Evolutionary conservation across 2,113 vertebrate genomes (phyloP).

Genomic region (Pipra filicauda): DNA sequence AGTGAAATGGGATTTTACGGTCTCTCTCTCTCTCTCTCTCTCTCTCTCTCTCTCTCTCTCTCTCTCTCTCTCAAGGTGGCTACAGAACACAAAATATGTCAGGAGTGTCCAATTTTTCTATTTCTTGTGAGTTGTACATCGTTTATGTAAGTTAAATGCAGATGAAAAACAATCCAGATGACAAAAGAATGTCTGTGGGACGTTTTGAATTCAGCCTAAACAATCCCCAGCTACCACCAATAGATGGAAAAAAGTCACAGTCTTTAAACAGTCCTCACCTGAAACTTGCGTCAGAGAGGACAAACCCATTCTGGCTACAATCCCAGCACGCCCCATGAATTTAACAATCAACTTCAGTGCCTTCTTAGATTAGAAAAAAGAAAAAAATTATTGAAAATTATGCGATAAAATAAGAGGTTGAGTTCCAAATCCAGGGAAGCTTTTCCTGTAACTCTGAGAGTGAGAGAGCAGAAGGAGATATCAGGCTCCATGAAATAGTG

Average conservation of each 20-base stretch:
- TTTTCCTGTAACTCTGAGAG: neutral
- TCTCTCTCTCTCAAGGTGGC: neutral
- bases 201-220: neutral
- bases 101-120: neutral
- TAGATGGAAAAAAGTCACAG: neutral
- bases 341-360: neutral
- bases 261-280: neutral
- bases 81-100: neutral
- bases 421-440: neutral
- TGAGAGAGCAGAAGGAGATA: neutral
- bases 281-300: neutral
- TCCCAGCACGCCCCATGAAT: neutral
- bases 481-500: neutral
- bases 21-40: neutral
- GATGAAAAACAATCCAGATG: neutral
- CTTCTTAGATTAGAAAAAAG: neutral
- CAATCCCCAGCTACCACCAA: neutral
- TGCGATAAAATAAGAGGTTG: neutral
- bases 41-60: neutral
- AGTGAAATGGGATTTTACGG: conserved; percentile 46
- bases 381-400: neutral
- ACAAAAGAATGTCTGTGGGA: neutral
- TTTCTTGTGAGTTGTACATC: neutral
- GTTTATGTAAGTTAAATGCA: neutral
- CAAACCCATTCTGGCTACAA: neutral